These are phyloP conservation scores for Trematomus bernacchii DNA, from an alignment of 2,797 vertebrate species.

Conservation along the genomic window DNA sequence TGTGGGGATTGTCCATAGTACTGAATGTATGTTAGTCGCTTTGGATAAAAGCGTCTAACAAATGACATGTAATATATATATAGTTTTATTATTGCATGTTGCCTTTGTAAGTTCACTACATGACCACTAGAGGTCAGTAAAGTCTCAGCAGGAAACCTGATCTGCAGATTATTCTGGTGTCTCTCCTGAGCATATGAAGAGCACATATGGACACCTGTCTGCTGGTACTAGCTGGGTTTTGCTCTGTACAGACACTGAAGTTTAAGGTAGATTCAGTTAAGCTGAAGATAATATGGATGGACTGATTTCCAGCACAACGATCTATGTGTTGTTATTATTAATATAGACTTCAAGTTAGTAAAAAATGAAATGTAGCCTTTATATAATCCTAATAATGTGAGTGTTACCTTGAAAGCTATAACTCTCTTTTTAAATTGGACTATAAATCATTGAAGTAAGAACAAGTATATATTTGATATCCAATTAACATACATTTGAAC, in stretches of 20 bases:
- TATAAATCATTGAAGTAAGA: background rate
- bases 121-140: slow-evolving; percentile 62
- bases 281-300: background rate
- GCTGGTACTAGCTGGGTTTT: background rate
- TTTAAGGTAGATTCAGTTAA: background rate
- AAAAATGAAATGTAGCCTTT: too few species aligned
- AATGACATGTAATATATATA: too few species aligned
- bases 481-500: background rate
- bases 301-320: too few species aligned
- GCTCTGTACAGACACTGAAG: background rate
- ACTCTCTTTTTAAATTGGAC: background rate
- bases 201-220: background rate
- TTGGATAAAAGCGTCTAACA: too few species aligned
- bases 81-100: background rate
- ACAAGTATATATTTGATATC: background rate
- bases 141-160: slow-evolving; percentile 17
- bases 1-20: too few species aligned
- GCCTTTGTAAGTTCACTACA: background rate
- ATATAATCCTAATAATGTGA: too few species aligned
- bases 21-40: too few species aligned
- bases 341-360: too few species aligned
- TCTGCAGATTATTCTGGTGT: background rate
- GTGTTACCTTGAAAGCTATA: background rate
- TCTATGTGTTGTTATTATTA: too few species aligned
- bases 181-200: background rate